A percentile compares a stretch with the other conserved stretches of the same genome.
Evolutionary conservation across 2,888 invertebrate species (phyloP).

Genomic region (Vannuccia rotundouncinata): DNA sequence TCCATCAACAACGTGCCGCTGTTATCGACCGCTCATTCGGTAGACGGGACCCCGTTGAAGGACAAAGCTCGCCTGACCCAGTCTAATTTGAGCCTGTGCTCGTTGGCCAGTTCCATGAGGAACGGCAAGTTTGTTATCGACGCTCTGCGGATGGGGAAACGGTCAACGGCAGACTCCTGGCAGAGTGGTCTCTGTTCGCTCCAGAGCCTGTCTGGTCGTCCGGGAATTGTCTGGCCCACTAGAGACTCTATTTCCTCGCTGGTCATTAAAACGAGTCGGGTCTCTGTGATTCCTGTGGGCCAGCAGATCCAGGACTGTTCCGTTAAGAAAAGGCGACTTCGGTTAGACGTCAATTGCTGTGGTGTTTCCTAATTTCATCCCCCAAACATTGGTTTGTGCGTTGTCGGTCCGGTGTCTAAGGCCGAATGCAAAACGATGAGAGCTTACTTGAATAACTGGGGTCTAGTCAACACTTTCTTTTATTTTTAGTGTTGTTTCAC

Average conservation of each 20-base stretch:
- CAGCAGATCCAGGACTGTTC: neutral
- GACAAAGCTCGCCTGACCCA: neutral
- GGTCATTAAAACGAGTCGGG: neutral
- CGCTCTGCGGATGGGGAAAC: neutral
- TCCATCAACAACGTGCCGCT: neutral
- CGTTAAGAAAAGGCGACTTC: neutral
- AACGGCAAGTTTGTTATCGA: neutral
- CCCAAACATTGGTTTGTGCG: neutral
- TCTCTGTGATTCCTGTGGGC: neutral
- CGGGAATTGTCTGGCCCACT: neutral
- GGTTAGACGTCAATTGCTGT: neutral
- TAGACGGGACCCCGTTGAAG: neutral
- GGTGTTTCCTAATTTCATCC: neutral
- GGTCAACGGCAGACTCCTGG: neutral
- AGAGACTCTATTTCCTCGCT: neutral
- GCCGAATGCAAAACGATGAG: too few relatives aligned
- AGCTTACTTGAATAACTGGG: too few relatives aligned
- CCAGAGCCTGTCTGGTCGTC: neutral
- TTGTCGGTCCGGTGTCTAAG: neutral
- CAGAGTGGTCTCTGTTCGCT: neutral
- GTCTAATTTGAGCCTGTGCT: neutral
- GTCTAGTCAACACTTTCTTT: too few relatives aligned
- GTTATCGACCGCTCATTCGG: neutral
- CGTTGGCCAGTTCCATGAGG: neutral
- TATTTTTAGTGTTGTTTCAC: too few relatives aligned